Conservation (phyloP, 2,888 invertebrate genomes). For the Drosophila cognata region DNA sequence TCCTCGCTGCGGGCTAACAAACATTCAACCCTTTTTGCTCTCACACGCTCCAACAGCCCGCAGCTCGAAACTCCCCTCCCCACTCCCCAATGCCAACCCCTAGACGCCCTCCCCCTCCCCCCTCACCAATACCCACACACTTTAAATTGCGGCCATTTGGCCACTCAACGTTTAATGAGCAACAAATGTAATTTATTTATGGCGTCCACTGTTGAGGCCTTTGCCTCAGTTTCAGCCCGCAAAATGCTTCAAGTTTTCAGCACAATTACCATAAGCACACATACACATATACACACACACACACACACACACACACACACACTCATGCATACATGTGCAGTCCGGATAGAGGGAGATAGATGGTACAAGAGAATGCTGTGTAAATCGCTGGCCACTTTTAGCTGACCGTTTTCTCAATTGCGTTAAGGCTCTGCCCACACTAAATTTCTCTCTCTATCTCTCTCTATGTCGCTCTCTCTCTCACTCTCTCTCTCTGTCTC, state of each 20-base stretch:
- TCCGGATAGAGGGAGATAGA: constrained; percentile 30
- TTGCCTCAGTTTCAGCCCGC: constrained; percentile 59
- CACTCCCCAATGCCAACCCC: not conserved
- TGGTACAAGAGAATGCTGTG: constrained; percentile 41
- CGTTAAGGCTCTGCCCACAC: constrained; percentile 30
- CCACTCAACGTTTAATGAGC: constrained; percentile 77
- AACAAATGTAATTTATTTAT: constrained; percentile 79
- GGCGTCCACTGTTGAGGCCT: constrained; percentile 58
- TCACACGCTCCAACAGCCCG: not conserved
- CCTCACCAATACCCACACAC: constrained; percentile 18
- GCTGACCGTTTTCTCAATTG: constrained; percentile 65
- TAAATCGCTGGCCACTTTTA: constrained; percentile 76
- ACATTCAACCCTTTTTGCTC: constrained; percentile 22
- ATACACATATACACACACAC: constrained; percentile 25
- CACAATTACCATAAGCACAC: constrained; percentile 77
- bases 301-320: constrained; percentile 10
- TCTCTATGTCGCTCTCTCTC: not conserved
- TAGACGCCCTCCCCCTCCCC: not conserved
- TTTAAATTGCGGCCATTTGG: constrained; percentile 63
- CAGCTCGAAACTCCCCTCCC: not conserved
- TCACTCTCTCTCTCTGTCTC: not conserved
- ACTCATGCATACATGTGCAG: not conserved
- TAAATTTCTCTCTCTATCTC: not conserved
- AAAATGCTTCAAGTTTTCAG: constrained; percentile 78
- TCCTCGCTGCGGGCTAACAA: constrained; percentile 36